Percentiles rank a stretch among this genome's conserved stretches.
Conservation (phyloP, 2,113 vertebrate genomes). For the Cromileptes altivelis region DNA sequence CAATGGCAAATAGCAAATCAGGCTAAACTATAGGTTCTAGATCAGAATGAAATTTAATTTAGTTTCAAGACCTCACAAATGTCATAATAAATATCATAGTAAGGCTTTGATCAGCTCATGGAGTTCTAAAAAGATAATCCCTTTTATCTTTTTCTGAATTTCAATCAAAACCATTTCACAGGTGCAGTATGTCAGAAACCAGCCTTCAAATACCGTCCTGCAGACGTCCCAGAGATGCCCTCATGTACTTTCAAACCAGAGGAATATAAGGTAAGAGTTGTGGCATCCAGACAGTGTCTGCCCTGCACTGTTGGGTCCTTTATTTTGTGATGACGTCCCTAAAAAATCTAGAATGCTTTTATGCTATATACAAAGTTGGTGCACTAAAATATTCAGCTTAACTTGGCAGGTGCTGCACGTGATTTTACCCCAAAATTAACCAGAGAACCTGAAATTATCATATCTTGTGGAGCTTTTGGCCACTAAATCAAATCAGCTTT, state of each 20-base stretch:
- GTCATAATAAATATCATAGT: background rate
- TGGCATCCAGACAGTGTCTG: background rate
- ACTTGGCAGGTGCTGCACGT: background rate
- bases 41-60: background rate
- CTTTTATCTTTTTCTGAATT: background rate
- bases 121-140: background rate
- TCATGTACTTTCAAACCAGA: constrained; percentile 89
- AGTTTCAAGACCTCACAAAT: background rate
- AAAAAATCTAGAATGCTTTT: background rate
- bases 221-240: constrained; percentile 87
- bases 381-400: background rate
- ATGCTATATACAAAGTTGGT: background rate
- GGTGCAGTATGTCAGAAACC: constrained; percentile 82
- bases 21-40: background rate
- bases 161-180: constrained; percentile 41
- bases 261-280: constrained; percentile 86
- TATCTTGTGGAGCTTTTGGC: no score
- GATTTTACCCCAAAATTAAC: background rate
- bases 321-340: background rate
- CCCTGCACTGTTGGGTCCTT: background rate
- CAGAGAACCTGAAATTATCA: background rate
- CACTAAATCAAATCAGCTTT: no score
- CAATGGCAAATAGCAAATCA: background rate
- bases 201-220: constrained; percentile 58
- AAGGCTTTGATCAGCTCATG: background rate